Evolutionary conservation across 2,888 invertebrate genomes (phyloP).

Genomic region (Parnassius mnemosyne): DNA sequence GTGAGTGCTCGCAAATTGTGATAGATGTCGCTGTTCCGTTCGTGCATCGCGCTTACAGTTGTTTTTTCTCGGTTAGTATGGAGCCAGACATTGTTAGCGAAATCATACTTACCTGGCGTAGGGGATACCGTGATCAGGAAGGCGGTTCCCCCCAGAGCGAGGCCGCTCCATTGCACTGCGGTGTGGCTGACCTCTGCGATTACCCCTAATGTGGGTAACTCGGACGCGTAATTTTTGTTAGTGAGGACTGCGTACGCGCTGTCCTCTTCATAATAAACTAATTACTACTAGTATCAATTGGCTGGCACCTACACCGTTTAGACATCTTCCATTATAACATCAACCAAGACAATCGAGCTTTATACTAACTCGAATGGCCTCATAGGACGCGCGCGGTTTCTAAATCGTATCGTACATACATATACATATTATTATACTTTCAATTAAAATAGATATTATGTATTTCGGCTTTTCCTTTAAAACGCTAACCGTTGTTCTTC

Average conservation of each 20-base stretch:
- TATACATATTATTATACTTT: too few species aligned
- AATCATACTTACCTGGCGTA: constrained; percentile 20
- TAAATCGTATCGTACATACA: too few species aligned
- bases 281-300: too few species aligned
- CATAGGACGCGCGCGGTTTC: too few species aligned
- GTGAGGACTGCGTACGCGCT: constrained; percentile 20
- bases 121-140: constrained; percentile 14
- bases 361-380: too few species aligned
- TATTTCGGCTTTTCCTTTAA: too few species aligned
- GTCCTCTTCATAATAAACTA: constrained; percentile 2
- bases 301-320: too few species aligned
- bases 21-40: constrained; percentile 1
- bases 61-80: not conserved
- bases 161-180: constrained; percentile 21
- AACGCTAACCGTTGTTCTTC: too few species aligned
- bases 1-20: not conserved
- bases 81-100: not conserved
- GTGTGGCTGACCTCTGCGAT: constrained; percentile 21
- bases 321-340: too few species aligned
- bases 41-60: not conserved
- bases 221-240: constrained; percentile 21
- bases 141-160: constrained; percentile 17
- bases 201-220: constrained; percentile 20
- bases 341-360: too few species aligned
- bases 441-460: too few species aligned